phyloP scores from a whole-genome alignment of 1,140 invertebrate genomes.

The Pinna nobilis region DNA sequence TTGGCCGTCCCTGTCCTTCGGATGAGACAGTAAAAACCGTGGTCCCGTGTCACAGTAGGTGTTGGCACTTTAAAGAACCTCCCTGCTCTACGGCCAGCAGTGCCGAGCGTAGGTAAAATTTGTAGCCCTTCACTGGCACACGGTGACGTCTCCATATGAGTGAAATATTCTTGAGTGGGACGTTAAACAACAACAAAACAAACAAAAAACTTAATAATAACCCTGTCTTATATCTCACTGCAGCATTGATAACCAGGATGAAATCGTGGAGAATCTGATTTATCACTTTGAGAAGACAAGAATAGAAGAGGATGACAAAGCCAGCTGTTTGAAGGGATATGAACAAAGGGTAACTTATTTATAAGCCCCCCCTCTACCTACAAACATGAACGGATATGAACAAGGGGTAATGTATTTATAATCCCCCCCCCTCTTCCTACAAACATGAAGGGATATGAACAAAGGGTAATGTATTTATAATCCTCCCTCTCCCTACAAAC shows the following conservation, averaged over 20 bases:
- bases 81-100: too few relatives aligned
- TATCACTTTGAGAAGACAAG: slow-evolving; percentile 51
- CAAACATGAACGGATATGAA: not conserved
- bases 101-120: too few relatives aligned
- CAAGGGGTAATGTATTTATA: not conserved
- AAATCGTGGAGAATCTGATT: slow-evolving; percentile 48
- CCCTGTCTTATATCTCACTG: not conserved
- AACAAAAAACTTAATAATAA: not conserved
- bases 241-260: slow-evolving; percentile 17
- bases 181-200: too few relatives aligned
- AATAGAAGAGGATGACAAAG: slow-evolving; percentile 40
- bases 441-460: not conserved
- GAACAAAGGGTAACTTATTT: slow-evolving; percentile 61
- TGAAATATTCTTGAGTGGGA: too few relatives aligned
- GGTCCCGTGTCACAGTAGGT: too few relatives aligned
- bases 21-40: too few relatives aligned
- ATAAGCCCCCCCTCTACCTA: not conserved
- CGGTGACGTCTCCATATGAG: too few relatives aligned
- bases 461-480: not conserved
- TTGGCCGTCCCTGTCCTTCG: not conserved
- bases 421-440: not conserved
- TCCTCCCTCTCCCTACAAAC: not conserved
- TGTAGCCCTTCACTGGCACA: too few relatives aligned
- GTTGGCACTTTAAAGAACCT: too few relatives aligned
- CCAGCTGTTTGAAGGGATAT: slow-evolving; percentile 58